A percentile compares a stretch with the other conserved stretches of the same genome.
phyloP scores from a whole-genome alignment of 2,888 invertebrate species.

The Macrophya annulata region DNA sequence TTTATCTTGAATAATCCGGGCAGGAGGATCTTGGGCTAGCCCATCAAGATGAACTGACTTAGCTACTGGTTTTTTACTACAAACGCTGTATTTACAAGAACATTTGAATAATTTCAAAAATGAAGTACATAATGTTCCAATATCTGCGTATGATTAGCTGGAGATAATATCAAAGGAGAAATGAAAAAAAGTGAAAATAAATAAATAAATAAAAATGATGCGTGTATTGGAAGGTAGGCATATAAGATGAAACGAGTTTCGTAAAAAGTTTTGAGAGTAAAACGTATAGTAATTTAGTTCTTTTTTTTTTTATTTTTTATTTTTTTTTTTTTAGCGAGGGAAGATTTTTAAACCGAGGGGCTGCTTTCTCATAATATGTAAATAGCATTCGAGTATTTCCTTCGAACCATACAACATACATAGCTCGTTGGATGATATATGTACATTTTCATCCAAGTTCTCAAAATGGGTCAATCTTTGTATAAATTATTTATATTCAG shows the following conservation, averaged over 20 bases:
- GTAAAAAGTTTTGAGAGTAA: not conserved
- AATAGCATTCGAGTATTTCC: slow-evolving; percentile 35
- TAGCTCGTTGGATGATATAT: not conserved
- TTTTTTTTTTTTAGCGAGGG: not conserved
- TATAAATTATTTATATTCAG: slow-evolving; percentile 23
- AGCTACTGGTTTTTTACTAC: not conserved
- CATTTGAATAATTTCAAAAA: not conserved
- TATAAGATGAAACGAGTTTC: slow-evolving; percentile 21
- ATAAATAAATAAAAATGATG: not conserved
- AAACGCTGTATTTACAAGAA: not conserved
- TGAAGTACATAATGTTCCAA: not conserved
- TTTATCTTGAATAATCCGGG: not conserved
- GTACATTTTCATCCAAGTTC: slow-evolving; percentile 27
- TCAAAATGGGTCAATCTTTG: slow-evolving; percentile 31
- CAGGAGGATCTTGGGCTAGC: not conserved
- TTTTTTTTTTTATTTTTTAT: slow-evolving; percentile 7
- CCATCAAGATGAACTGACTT: not conserved
- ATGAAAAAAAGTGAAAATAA: not conserved
- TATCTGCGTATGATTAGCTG: not conserved
- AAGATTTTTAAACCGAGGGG: slow-evolving; percentile 17
- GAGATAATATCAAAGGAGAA: not conserved
- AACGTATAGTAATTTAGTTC: slow-evolving; percentile 7
- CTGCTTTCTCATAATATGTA: slow-evolving; percentile 45
- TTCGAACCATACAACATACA: slow-evolving; percentile 10
- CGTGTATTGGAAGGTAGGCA: slow-evolving; percentile 2